A percentile compares a stretch with the other conserved stretches of the same genome.
These are phyloP conservation scores for Molossus molossus DNA, from an alignment of 2,797 vertebrate genomes.

Conservation along the genomic window DNA sequence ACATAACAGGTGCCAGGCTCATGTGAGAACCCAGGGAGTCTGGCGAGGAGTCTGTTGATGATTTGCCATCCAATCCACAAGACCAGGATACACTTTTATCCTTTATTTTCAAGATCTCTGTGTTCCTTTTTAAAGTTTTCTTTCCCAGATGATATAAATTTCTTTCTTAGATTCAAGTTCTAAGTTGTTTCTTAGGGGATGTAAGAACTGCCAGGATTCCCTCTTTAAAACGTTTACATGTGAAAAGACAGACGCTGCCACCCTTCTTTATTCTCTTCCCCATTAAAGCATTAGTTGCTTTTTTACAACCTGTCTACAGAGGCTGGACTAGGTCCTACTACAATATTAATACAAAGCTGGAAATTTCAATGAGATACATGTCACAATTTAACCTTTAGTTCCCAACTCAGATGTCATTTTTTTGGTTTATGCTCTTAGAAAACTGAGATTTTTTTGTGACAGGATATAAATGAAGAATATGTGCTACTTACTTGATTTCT, in stretches of 20 bases:
- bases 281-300: neutral
- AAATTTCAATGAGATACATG: neutral
- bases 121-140: neutral
- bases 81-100: neutral
- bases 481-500: neutral
- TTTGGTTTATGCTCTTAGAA: neutral
- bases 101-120: neutral
- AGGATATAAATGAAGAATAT: conserved; percentile 33
- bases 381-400: neutral
- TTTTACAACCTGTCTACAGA: neutral
- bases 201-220: neutral
- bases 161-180: neutral
- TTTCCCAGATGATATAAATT: neutral
- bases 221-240: neutral
- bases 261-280: neutral
- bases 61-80: neutral
- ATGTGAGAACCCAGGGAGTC: neutral
- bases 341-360: conserved; percentile 15
- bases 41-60: neutral
- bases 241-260: neutral
- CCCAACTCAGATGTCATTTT: neutral
- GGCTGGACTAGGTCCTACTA: neutral
- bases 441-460: neutral
- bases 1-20: neutral
- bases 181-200: neutral